A percentile compares a stretch with the other conserved stretches of the same genome.
These are phyloP conservation scores for Catajapyx aquilonaris DNA, from an alignment of 1,140 invertebrate genomes.

Conservation along the genomic window DNA sequence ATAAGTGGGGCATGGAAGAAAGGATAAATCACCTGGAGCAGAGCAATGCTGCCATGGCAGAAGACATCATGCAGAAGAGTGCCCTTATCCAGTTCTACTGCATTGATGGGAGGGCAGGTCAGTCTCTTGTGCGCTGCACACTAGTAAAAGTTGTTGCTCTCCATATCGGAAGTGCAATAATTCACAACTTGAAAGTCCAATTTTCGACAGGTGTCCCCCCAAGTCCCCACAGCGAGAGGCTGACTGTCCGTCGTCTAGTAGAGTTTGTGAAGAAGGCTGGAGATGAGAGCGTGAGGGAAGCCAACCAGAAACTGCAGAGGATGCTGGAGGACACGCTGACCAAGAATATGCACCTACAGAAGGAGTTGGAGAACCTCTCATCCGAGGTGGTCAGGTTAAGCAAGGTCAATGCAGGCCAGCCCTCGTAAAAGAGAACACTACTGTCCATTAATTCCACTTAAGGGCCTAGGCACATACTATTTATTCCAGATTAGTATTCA, in stretches of 20 bases:
- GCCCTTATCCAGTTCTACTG: conserved; percentile 29
- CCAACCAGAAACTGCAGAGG: conserved; percentile 15
- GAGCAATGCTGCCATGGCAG: conserved; percentile 28
- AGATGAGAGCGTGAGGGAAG: conserved; percentile 1
- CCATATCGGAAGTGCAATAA: not conserved
- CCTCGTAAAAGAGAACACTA: no score
- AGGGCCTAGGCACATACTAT: no score
- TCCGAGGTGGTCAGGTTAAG: conserved; percentile 19
- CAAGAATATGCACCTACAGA: conserved; percentile 33
- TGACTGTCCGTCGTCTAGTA: not conserved
- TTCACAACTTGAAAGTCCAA: not conserved
- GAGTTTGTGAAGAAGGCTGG: not conserved
- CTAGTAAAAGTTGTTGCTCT: not conserved
- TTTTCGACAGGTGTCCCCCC: not conserved
- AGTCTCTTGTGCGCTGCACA: not conserved
- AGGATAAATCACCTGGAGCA: conserved; percentile 28
- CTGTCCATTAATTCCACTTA: no score
- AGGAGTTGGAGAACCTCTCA: conserved; percentile 22
- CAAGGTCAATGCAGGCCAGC: no score
- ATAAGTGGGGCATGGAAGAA: conserved; percentile 29
- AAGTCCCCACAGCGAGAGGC: not conserved
- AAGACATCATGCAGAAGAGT: conserved; percentile 27
- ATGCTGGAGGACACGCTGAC: conserved; percentile 33
- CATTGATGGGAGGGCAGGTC: conserved; percentile 24
- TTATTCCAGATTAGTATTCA: no score